Conservation (phyloP, 2,888 invertebrate species). For the Drosophila leonis region DNA sequence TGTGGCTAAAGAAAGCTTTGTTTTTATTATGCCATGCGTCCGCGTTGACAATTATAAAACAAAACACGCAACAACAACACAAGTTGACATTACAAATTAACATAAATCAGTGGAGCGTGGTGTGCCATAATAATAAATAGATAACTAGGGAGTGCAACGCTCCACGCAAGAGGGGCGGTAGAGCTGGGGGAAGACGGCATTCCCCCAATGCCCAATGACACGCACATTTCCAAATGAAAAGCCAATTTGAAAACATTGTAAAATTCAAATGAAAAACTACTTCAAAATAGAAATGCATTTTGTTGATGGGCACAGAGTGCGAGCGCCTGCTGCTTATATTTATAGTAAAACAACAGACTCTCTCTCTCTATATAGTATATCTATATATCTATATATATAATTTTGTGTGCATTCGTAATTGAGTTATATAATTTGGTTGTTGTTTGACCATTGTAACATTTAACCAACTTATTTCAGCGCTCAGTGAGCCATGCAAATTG, state of each 20-base stretch:
- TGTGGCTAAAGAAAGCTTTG: constrained; percentile 2
- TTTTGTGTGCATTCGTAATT: constrained; percentile 47
- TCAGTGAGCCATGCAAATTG: constrained; percentile 75
- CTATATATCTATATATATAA: background rate
- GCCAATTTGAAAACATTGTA: constrained; percentile 47
- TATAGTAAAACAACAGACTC: constrained; percentile 19
- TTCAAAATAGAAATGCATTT: constrained; percentile 74
- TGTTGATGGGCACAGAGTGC: constrained; percentile 22
- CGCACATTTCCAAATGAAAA: constrained; percentile 45
- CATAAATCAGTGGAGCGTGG: constrained; percentile 80
- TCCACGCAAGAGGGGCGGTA: too few relatives aligned
- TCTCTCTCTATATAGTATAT: background rate
- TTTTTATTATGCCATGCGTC: background rate
- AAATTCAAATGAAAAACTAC: constrained; percentile 55
- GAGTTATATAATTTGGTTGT: constrained; percentile 55
- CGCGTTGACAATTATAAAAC: constrained; percentile 40
- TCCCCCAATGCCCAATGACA: constrained; percentile 9
- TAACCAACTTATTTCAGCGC: constrained; percentile 67
- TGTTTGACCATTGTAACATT: constrained; percentile 60
- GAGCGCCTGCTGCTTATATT: constrained; percentile 15
- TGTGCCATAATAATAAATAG: constrained; percentile 76
- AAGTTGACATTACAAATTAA: constrained; percentile 75
- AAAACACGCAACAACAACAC: constrained; percentile 33
- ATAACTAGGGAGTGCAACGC: constrained; percentile 26
- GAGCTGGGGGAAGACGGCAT: too few relatives aligned